These are phyloP conservation scores for Lagodon rhomboides DNA, from an alignment of 2,797 vertebrate genomes.

Conservation along the genomic window DNA sequence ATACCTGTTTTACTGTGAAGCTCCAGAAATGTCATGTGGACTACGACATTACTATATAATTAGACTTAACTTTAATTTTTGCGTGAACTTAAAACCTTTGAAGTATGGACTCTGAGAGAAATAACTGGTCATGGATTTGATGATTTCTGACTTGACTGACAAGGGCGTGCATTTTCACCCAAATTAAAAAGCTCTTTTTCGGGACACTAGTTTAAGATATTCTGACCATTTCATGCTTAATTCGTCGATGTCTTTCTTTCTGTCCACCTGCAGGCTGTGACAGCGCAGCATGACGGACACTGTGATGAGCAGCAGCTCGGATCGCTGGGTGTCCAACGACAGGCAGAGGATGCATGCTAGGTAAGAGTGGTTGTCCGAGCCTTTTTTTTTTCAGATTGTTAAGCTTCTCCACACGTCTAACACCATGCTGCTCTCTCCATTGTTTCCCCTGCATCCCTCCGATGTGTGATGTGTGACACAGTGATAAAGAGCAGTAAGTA, in stretches of 20 bases:
- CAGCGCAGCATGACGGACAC: constrained; percentile 84
- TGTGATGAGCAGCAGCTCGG: constrained; percentile 81
- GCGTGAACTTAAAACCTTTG: no score
- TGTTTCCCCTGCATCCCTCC: constrained; percentile 52
- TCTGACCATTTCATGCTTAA: background rate
- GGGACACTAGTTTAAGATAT: background rate
- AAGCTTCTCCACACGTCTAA: background rate
- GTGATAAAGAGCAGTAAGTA: constrained; percentile 86
- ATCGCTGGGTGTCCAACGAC: constrained; percentile 82
- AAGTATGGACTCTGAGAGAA: constrained; percentile 18
- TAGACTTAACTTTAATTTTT: no score
- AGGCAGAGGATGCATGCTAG: constrained; percentile 78
- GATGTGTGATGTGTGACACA: constrained; percentile 67
- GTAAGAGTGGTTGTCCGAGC: constrained; percentile 63
- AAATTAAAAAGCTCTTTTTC: constrained; percentile 20
- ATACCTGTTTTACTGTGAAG: no score
- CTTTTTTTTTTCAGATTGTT: background rate
- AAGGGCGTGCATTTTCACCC: background rate
- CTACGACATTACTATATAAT: no score
- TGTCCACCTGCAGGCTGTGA: constrained; percentile 52
- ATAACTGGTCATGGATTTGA: background rate
- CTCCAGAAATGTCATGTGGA: no score
- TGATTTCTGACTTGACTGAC: background rate
- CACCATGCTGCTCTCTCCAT: constrained; percentile 28
- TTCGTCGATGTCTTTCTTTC: constrained; percentile 21